Evolutionary conservation across 2,888 invertebrate species (phyloP).

Genomic region (Gibbula magus): DNA sequence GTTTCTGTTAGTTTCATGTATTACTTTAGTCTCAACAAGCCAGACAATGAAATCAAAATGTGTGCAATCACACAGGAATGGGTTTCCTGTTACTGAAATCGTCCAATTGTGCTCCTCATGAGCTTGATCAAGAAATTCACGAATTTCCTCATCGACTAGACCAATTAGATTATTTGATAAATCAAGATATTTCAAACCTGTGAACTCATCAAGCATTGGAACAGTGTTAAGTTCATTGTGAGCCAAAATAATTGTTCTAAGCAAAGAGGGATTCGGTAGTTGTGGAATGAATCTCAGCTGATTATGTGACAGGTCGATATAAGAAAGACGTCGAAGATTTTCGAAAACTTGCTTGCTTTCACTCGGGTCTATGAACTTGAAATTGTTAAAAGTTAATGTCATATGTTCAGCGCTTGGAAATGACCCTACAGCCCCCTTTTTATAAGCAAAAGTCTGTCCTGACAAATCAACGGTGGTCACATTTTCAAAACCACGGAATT

Average conservation of each 20-base stretch:
- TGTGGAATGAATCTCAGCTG: background rate
- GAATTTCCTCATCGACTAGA: background rate
- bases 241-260: background rate
- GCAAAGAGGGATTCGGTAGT: background rate
- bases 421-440: background rate
- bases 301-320: background rate
- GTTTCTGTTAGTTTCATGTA: background rate
- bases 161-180: background rate
- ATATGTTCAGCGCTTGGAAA: background rate
- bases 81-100: background rate
- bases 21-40: background rate
- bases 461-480: background rate
- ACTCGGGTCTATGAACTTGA: background rate
- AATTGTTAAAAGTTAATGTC: background rate
- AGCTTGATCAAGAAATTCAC: background rate
- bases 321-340: background rate
- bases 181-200: background rate
- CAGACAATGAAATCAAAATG: slow-evolving; percentile 4
- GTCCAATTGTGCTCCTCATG: background rate
- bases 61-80: background rate
- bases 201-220: background rate
- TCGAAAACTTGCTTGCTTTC: background rate
- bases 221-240: background rate
- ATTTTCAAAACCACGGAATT: background rate
- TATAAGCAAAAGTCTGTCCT: background rate